Evolutionary conservation across 2,797 vertebrate species (phyloP).

Genomic region (Brotula barbata): DNA sequence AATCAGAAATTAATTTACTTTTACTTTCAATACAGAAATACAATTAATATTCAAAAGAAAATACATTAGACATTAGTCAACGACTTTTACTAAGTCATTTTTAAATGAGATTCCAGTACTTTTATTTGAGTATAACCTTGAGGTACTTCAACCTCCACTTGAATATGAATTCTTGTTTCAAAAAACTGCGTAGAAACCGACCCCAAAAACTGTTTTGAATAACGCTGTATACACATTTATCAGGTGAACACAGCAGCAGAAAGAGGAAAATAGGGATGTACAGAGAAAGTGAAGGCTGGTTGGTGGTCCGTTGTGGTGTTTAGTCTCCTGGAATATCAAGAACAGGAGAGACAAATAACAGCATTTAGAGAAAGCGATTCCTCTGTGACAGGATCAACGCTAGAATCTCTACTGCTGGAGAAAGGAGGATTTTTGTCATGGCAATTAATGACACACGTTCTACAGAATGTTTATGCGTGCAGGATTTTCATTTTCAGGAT

Average conservation of each 20-base stretch:
- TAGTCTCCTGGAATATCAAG: constrained; percentile 48
- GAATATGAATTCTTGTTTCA: neutral
- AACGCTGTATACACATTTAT: constrained; percentile 22
- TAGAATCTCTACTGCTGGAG: constrained; percentile 29
- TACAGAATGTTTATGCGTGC: neutral
- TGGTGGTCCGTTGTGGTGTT: constrained; percentile 29
- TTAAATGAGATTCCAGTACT: no score
- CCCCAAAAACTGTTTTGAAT: constrained; percentile 4
- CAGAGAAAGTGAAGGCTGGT: constrained; percentile 21
- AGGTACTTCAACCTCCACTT: no score
- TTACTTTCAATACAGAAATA: no score
- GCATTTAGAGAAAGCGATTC: constrained; percentile 60
- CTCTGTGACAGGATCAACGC: constrained; percentile 51
- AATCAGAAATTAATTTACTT: no score
- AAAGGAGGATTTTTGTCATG: constrained; percentile 31
- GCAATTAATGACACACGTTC: constrained; percentile 26
- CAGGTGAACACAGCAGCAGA: constrained; percentile 22
- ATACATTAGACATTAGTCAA: no score
- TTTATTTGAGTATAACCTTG: no score
- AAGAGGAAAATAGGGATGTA: neutral
- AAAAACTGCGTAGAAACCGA: neutral
- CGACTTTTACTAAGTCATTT: no score
- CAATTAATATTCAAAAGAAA: no score
- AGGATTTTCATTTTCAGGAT: no score
- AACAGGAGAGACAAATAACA: constrained; percentile 61